These are phyloP conservation scores for Procambarus virginalis DNA, from an alignment of 1,140 invertebrate genomes.

Conservation along the genomic window DNA sequence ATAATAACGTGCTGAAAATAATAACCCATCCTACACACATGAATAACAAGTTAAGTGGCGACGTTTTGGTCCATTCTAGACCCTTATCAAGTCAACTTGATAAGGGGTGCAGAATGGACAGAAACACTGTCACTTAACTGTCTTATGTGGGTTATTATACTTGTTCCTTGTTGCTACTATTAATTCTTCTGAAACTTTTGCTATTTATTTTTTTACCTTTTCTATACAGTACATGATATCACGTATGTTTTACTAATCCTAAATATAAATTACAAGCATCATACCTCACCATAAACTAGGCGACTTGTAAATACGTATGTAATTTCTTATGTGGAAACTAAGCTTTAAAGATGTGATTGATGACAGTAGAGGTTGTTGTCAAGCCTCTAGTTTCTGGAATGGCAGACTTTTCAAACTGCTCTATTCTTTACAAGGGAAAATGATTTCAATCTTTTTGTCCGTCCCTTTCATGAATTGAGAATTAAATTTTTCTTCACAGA, in stretches of 20 bases:
- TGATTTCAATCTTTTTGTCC: constrained; percentile 32
- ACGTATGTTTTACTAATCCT: neutral
- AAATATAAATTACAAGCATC: constrained; percentile 17
- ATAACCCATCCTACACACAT: too few species aligned
- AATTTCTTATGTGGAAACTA: neutral
- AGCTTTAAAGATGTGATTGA: neutral
- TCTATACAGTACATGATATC: neutral
- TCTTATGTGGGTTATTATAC: too few species aligned
- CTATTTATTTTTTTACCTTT: neutral
- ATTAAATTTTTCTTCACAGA: constrained; percentile 12
- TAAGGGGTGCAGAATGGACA: too few species aligned
- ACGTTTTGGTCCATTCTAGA: too few species aligned
- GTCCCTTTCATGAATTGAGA: constrained; percentile 40
- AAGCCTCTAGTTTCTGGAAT: neutral
- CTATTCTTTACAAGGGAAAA: constrained; percentile 13
- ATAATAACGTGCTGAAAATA: too few species aligned
- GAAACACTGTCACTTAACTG: too few species aligned
- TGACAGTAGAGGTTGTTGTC: neutral
- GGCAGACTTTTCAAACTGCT: neutral
- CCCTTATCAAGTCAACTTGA: too few species aligned
- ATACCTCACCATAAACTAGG: constrained; percentile 19
- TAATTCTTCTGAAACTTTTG: too few species aligned
- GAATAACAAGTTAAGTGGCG: too few species aligned
- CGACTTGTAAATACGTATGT: constrained; percentile 13
- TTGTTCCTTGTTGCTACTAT: too few species aligned